phyloP scores from a whole-genome alignment of 92 coral and sea anemone genomes.

The Phymanthus crucifer region DNA sequence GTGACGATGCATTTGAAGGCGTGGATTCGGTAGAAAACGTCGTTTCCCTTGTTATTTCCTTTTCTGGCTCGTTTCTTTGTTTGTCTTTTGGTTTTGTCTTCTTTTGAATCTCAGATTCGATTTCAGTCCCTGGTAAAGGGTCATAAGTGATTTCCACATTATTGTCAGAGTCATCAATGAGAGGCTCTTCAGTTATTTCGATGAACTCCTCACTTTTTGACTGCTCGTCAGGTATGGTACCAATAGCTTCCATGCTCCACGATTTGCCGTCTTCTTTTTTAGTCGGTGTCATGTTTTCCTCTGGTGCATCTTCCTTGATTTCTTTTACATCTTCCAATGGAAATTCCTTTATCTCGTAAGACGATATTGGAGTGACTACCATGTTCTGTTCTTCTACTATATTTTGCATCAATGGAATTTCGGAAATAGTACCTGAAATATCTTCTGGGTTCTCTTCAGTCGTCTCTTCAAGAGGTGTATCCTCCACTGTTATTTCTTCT shows the following conservation, averaged over 20 bases:
- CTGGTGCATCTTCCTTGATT: not conserved
- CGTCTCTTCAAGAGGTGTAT: not conserved
- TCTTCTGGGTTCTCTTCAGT: not conserved
- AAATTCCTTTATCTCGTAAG: not conserved
- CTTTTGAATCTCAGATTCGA: not conserved
- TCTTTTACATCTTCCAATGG: not conserved
- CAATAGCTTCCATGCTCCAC: slow-evolving; percentile 32
- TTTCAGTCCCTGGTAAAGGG: not conserved
- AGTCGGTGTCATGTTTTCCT: not conserved
- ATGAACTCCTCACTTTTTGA: slow-evolving; percentile 32
- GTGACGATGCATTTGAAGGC: slow-evolving; percentile 8
- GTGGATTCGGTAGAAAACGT: slow-evolving; percentile 6
- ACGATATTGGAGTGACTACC: not conserved
- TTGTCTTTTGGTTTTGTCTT: not conserved
- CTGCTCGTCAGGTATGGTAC: slow-evolving; percentile 18
- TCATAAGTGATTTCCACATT: slow-evolving; percentile 6
- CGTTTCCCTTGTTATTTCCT: not conserved
- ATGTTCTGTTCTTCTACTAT: not conserved
- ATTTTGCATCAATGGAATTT: not conserved
- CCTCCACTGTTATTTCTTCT: not conserved
- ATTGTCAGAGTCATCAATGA: not conserved
- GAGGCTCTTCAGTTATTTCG: slow-evolving; percentile 24
- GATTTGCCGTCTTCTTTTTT: not conserved
- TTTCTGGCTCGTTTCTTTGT: not conserved
- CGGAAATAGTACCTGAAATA: not conserved